Conservation (phyloP, 2,888 invertebrate species). For the Tachystola acroxantha region DNA sequence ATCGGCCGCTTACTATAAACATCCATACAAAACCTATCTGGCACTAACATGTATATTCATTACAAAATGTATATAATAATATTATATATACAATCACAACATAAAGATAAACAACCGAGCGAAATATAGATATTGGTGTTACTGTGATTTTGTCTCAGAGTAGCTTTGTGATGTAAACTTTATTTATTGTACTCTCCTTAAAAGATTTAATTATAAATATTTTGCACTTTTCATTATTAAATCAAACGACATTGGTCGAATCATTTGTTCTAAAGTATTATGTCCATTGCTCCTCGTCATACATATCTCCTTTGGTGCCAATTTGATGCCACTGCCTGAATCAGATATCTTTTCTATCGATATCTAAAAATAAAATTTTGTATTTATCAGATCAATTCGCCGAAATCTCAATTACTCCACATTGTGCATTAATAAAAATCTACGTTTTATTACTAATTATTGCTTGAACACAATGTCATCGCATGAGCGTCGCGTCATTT, state of each 20-base stretch:
- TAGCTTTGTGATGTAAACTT: conserved; percentile 27
- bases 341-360: no score
- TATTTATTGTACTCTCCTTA: conserved; percentile 40
- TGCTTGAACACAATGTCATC: no score
- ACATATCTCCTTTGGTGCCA: no score
- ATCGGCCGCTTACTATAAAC: conserved; percentile 44
- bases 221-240: conserved; percentile 35
- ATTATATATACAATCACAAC: conserved; percentile 76
- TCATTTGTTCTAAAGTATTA: conserved; percentile 28
- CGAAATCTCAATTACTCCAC: no score
- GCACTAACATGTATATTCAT: conserved; percentile 75
- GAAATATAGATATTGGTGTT: conserved; percentile 59
- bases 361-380: no score
- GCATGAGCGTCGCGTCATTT: no score
- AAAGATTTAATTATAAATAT: conserved; percentile 40
- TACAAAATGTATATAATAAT: conserved; percentile 75
- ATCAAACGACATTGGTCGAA: conserved; percentile 22
- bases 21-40: conserved; percentile 74
- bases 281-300: conserved; percentile 7
- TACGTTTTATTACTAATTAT: no score
- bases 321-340: no score
- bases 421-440: no score
- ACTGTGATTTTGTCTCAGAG: conserved; percentile 35
- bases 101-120: conserved; percentile 75
- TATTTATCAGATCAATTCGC: no score